Conservation (phyloP, 1,140 invertebrate species). For the Hyposmocoma kahamanoa region DNA sequence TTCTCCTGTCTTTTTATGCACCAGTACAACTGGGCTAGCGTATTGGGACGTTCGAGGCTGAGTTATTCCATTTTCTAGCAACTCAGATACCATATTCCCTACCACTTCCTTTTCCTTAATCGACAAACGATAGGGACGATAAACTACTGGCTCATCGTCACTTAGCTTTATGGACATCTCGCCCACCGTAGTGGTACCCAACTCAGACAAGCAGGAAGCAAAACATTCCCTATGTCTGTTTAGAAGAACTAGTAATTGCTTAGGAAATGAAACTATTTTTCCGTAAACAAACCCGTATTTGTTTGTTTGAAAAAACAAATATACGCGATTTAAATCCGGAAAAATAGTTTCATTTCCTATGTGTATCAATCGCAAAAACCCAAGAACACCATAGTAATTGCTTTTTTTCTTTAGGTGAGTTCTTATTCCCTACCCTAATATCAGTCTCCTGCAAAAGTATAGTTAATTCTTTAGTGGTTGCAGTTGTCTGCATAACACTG, state of each 20-base stretch:
- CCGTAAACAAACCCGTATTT: too few species aligned
- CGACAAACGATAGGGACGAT: slow-evolving; percentile 20
- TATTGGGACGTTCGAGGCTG: slow-evolving; percentile 27
- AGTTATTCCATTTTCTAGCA: slow-evolving; percentile 37
- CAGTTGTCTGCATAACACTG: too few species aligned
- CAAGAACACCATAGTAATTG: too few species aligned
- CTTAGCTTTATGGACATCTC: slow-evolving; percentile 20
- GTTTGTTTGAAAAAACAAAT: too few species aligned
- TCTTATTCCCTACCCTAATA: background rate
- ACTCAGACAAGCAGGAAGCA: slow-evolving; percentile 16
- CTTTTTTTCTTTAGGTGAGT: background rate
- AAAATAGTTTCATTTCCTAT: too few species aligned
- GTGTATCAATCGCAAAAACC: too few species aligned
- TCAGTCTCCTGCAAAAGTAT: background rate
- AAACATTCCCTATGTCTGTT: slow-evolving; percentile 21
- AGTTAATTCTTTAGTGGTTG: background rate
- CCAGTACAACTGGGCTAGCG: slow-evolving; percentile 12
- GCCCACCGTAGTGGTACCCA: slow-evolving; percentile 11
- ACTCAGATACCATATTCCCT: slow-evolving; percentile 30
- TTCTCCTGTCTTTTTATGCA: slow-evolving; percentile 18
- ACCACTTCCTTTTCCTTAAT: slow-evolving; percentile 21
- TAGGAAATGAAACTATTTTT: too few species aligned
- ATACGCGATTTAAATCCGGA: too few species aligned
- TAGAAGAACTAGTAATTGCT: background rate
- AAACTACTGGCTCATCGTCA: slow-evolving; percentile 18